Conservation (phyloP, 2,797 vertebrate species). For the Peromyscus attwateri region DNA sequence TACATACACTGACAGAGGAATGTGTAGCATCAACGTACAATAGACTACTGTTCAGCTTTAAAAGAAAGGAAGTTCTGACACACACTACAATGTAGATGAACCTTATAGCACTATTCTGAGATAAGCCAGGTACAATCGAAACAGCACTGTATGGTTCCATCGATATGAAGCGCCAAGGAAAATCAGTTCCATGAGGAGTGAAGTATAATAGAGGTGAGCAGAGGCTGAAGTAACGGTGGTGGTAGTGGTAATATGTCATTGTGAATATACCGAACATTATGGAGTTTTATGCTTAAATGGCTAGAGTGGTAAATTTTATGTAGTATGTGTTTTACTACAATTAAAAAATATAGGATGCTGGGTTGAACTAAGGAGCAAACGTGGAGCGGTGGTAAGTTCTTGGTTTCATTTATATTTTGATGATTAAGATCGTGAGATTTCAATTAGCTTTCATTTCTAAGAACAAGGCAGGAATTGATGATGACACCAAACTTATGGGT, state of each 20-base stretch:
- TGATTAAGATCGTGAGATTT: background rate
- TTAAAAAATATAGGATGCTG: background rate
- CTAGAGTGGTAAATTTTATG: background rate
- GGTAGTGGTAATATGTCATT: background rate
- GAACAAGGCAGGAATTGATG: background rate
- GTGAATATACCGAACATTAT: background rate
- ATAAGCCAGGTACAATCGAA: background rate
- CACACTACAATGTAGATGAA: background rate
- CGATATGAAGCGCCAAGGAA: background rate
- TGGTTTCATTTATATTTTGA: conserved; percentile 27
- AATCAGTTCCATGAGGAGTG: background rate
- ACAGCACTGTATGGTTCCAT: background rate
- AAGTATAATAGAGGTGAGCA: background rate
- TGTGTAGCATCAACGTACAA: background rate
- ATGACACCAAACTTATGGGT: background rate
- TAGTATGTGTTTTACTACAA: background rate
- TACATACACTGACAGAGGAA: background rate
- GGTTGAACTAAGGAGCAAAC: background rate
- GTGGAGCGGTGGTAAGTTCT: background rate
- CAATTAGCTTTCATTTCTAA: conserved; percentile 37
- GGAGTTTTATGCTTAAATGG: background rate
- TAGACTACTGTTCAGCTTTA: background rate
- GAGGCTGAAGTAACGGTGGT: background rate
- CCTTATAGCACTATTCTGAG: background rate
- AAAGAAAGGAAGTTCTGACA: conserved; percentile 33